phyloP scores from a whole-genome alignment of 2,113 vertebrate genomes.

The Ictalurus punctatus region DNA sequence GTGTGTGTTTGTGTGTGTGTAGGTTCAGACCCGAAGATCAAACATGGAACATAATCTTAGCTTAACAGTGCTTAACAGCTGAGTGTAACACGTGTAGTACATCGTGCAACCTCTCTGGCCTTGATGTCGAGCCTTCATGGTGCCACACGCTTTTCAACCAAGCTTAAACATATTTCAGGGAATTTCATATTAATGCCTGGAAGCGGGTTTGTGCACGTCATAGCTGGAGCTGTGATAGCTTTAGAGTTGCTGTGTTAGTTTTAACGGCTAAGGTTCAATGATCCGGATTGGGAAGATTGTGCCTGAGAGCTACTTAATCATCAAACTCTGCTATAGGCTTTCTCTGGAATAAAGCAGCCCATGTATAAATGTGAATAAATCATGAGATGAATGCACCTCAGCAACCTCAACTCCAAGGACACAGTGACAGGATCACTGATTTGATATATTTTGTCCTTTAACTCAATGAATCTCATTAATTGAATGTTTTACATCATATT shows the following conservation, averaged over 20 bases:
- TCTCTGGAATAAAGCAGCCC: not conserved
- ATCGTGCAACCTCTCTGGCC: not conserved
- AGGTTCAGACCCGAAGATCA: not conserved
- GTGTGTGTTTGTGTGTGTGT: not conserved
- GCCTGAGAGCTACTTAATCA: not conserved
- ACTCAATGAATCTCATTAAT: not conserved
- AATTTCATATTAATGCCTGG: not conserved
- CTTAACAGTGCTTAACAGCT: not conserved
- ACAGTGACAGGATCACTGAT: not conserved
- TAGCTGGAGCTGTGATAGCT: not conserved
- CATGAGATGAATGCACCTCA: not conserved
- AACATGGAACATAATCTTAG: constrained; percentile 17
- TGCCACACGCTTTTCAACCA: constrained; percentile 11
- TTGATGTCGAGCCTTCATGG: not conserved
- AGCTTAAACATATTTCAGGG: constrained; percentile 43
- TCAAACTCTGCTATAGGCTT: not conserved
- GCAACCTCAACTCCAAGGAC: not conserved
- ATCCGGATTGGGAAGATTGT: not conserved
- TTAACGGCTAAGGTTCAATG: not conserved
- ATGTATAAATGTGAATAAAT: not conserved
- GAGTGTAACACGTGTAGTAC: constrained; percentile 13
- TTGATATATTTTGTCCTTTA: not conserved
- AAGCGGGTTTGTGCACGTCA: not conserved
- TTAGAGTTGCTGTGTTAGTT: not conserved
- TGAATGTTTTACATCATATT: not conserved